Base-by-base conservation (phyloP, 2,888 invertebrate genomes). In the Philaethria dido region DNA sequence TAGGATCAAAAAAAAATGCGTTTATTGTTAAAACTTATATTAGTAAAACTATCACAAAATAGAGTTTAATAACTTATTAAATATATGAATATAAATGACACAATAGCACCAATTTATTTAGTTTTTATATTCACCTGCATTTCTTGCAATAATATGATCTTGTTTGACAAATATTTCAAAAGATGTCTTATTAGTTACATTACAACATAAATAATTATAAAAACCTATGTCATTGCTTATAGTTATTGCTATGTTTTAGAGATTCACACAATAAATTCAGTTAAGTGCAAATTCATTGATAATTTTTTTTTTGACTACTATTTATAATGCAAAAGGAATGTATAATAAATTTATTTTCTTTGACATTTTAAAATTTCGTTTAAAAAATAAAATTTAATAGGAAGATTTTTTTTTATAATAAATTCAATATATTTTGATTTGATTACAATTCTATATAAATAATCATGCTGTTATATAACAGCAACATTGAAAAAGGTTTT, bases 21-120 rank as follows among this genome's bases (percentile, higher is more conserved):
- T n/a, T 54, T 18, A 44, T 0, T 36, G 61, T 54, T 16, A 36
- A 60, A 52, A 52, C 13, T 33, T 60, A 62, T 62, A 64, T 62
- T 68, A 25, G 68, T 61, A 52, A 60, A 68, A 62, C 59, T 64
- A 70, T 67, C 68, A 70, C 68, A 70, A 64, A 52, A 68, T 52
- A 60, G 25, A 48, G 50, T 63, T 64, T 60, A 61, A 61, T 65
- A 66, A 36, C 50, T 62, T 66, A 68, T 22, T 42, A 39, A 57
- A 50, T 20, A 68, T 62, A 62, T 22, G 44, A 63, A 57, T 64
- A 66, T 57, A 25, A 44, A 69, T 44, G 44, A 50, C 61, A 67
- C 44, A 66, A 47, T 55, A 70, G 68, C 68, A 70, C 69, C 69
- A 62, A 54, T 68, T 33, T 20, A 50, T 55, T 59, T 39, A n/a